These are phyloP conservation scores for Lingula anatina DNA, from an alignment of 2,888 invertebrate species.

Conservation along the genomic window DNA sequence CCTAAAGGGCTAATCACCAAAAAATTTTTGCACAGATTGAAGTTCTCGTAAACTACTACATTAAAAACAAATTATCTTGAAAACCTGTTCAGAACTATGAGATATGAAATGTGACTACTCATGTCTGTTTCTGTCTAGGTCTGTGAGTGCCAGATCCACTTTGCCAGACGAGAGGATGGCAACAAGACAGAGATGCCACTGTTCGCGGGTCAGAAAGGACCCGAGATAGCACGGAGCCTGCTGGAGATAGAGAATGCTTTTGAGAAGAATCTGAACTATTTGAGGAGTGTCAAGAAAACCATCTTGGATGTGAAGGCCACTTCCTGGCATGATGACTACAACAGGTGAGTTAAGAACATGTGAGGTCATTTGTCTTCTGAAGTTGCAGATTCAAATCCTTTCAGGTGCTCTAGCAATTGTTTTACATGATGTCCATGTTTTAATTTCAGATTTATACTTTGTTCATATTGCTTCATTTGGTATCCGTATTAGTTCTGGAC, in stretches of 20 bases:
- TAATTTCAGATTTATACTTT: too few relatives aligned
- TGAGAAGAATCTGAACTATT: conserved; percentile 59
- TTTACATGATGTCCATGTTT: too few relatives aligned
- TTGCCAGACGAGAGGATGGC: conserved; percentile 69
- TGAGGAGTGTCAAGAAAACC: conserved; percentile 61
- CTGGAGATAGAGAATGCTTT: conserved; percentile 69
- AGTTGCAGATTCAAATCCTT: too few relatives aligned
- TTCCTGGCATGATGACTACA: conserved; percentile 73
- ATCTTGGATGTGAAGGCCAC: conserved; percentile 53
- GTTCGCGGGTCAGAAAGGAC: conserved; percentile 67
- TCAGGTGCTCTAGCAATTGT: too few relatives aligned
- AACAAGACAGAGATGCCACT: conserved; percentile 65
- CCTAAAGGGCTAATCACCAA: too few relatives aligned
- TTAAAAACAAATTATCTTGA: too few relatives aligned
- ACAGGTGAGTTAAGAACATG: conserved; percentile 31
- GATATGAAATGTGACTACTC: neutral
- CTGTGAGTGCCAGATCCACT: conserved; percentile 83
- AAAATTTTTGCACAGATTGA: too few relatives aligned
- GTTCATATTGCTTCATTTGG: too few relatives aligned
- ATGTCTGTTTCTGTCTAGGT: conserved; percentile 59
- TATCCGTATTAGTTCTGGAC: neutral
- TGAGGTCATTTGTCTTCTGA: too few relatives aligned
- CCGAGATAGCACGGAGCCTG: conserved; percentile 50
- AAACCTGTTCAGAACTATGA: too few relatives aligned
- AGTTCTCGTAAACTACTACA: too few relatives aligned